These are phyloP conservation scores for Pyrocoelia pectoralis DNA, from an alignment of 2,888 invertebrate species.

Conservation along the genomic window DNA sequence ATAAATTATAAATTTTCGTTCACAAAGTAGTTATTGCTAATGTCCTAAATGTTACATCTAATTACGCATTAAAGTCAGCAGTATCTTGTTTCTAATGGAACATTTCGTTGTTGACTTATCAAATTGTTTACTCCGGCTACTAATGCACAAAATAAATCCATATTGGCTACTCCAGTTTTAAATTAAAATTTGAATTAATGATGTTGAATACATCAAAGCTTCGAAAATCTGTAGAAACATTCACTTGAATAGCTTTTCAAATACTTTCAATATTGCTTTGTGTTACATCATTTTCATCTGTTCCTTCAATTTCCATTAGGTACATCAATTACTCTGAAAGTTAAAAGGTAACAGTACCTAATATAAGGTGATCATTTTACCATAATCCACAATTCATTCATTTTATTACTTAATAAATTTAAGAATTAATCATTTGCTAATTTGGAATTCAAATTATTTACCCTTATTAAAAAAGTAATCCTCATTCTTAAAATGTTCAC, in stretches of 20 bases:
- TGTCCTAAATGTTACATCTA: too few species aligned
- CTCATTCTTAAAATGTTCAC: constrained; percentile 4
- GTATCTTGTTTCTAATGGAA: background rate
- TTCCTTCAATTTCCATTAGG: constrained; percentile 3
- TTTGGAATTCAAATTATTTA: too few species aligned
- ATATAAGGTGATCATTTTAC: background rate
- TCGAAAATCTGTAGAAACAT: background rate
- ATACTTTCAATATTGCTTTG: background rate
- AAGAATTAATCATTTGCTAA: too few species aligned
- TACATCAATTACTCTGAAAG: background rate
- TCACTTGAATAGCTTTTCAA: constrained; percentile 1
- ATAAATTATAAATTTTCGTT: too few species aligned
- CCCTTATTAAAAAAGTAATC: too few species aligned
- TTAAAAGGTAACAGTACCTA: background rate
- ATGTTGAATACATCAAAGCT: background rate
- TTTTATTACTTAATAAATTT: too few species aligned
- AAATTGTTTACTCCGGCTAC: background rate
- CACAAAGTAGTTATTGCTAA: too few species aligned
- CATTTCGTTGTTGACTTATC: background rate
- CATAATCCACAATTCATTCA: background rate
- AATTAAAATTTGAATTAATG: constrained; percentile 3
- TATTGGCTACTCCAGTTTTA: background rate
- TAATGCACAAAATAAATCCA: constrained; percentile 1
- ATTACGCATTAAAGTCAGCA: background rate
- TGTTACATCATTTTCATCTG: background rate